phyloP scores from a whole-genome alignment of 2,888 invertebrate genomes.

The Euplexia lucipara region DNA sequence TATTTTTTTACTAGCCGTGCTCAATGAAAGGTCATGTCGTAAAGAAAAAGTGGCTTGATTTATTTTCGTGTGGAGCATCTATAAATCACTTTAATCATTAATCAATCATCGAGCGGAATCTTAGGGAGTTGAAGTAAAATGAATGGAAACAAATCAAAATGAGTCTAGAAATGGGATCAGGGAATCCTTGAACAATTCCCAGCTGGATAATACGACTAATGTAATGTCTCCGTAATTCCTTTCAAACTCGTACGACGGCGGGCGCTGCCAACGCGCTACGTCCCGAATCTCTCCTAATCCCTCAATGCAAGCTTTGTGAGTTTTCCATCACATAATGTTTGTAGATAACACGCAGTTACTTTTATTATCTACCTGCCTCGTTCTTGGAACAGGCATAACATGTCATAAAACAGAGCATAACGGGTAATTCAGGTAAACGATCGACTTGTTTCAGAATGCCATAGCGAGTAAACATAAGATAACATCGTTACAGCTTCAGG shows the following conservation, averaged over 20 bases:
- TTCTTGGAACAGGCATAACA: conserved; percentile 40
- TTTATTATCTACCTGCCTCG: conserved; percentile 55
- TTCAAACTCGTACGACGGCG: conserved; percentile 47
- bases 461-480: conserved; percentile 53
- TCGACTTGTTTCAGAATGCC: conserved; percentile 61
- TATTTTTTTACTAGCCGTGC: conserved; percentile 1
- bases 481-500: conserved; percentile 52
- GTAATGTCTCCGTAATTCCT: conserved; percentile 66
- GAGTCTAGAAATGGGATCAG: conserved; percentile 38
- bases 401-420: conserved; percentile 60
- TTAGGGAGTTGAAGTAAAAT: conserved; percentile 23
- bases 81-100: conserved; percentile 46
- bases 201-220: conserved; percentile 64
- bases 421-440: conserved; percentile 65
- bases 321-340: conserved; percentile 56
- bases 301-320: conserved; percentile 61
- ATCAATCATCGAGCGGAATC: conserved; percentile 56
- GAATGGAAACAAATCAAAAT: conserved; percentile 44
- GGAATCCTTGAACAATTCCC: conserved; percentile 55
- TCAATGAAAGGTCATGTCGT: conserved; percentile 23
- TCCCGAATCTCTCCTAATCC: conserved; percentile 61
- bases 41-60: conserved; percentile 35
- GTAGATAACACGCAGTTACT: conserved; percentile 60
- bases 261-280: conserved; percentile 14
- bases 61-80: conserved; percentile 19